Evolutionary conservation across 37 sponge, comb jelly and placozoan species (phyloP), one percentile per base, ranked within the genome.

Genomic region (Axinella damicornis): DNA sequence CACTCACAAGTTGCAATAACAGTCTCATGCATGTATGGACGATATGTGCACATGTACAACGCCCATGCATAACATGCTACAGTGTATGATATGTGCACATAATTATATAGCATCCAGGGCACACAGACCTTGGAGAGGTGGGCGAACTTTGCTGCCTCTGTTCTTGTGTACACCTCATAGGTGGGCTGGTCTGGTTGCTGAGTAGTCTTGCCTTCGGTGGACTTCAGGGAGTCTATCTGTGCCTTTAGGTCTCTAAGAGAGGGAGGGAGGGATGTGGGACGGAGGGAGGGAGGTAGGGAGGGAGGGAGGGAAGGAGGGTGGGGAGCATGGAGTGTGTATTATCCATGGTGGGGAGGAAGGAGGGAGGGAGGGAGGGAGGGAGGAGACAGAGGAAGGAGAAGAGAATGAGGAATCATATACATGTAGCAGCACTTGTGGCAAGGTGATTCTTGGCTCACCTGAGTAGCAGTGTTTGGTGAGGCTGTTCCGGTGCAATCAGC

Each of bases 211-310:
- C 1, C 73, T 46, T 33, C 73, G 18, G 19, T 20, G 1, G 71
- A 0, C 60, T 87, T 87, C 22, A 78, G 53, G 11, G 90, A 74
- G 59, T 84, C 85, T 19, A 90, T 22, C 60, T 90, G 80, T 20
- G 76, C 65, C 66, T 80, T 65, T 20, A 90, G 85, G 40, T 90
- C 90, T 40, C 90, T 84, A n/a, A n/a, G n/a, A n/a, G n/a, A n/a
- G 66, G 41, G 36, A 5, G 56, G 56, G 17, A 30, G 77, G 20
- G 35, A 76, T 12, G 1, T 18, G 16, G 36, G 6, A 46, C 46
- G 9, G 6, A 46, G 9, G 4, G 46, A 46, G 6, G 9, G 46
- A 12, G 46, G 9, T 4, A n/a, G n/a, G n/a, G n/a, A n/a, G n/a
- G n/a, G n/a, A n/a, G n/a, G n/a, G n/a, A n/a, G n/a, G n/a, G n/a